Percentiles rank a stretch among this genome's conserved stretches.
Evolutionary conservation across 2,888 invertebrate species (phyloP).

Genomic region (Spicauda simplicius): DNA sequence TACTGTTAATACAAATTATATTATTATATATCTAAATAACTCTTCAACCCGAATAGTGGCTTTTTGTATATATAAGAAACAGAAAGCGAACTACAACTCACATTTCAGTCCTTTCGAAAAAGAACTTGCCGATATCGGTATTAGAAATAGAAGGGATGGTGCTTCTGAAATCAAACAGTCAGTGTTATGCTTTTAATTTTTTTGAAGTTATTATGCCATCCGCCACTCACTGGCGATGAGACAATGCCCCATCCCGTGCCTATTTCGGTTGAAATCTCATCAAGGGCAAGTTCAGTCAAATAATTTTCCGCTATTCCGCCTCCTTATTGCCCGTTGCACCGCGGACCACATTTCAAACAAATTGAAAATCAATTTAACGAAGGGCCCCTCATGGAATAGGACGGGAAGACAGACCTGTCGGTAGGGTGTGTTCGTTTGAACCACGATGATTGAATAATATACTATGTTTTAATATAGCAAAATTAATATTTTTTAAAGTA

Average conservation of each 20-base stretch:
- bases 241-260: slow-evolving; percentile 31
- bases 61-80: too few species aligned
- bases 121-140: too few species aligned
- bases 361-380: slow-evolving; percentile 83
- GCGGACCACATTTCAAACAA: slow-evolving; percentile 81
- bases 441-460: not conserved
- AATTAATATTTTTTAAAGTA: not conserved
- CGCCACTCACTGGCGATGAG: not conserved
- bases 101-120: too few species aligned
- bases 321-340: slow-evolving; percentile 75
- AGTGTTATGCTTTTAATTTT: too few species aligned
- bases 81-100: too few species aligned
- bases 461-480: not conserved
- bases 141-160: too few species aligned
- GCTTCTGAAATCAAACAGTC: too few species aligned
- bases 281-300: slow-evolving; percentile 67
- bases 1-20: too few species aligned
- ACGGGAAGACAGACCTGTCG: slow-evolving; percentile 57
- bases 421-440: slow-evolving; percentile 39
- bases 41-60: too few species aligned
- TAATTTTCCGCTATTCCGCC: slow-evolving; percentile 79
- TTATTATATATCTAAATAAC: too few species aligned
- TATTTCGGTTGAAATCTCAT: slow-evolving; percentile 71
- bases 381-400: slow-evolving; percentile 66
- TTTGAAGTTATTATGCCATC: not conserved